phyloP scores from a whole-genome alignment of 2,888 invertebrate species.

The Noctua janthe region DNA sequence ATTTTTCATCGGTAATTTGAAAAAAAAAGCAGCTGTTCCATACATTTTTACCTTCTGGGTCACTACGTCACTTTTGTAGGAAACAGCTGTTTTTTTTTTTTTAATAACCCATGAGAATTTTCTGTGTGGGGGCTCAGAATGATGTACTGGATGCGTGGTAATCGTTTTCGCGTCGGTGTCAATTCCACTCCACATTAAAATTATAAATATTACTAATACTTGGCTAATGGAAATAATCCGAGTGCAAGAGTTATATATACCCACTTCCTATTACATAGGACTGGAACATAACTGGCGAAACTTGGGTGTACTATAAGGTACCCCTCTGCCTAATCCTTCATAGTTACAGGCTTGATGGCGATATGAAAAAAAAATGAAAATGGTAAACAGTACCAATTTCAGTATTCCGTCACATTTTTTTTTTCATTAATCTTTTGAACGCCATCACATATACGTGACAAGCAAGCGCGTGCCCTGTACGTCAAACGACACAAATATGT shows the following conservation, averaged over 20 bases:
- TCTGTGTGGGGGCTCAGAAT: too few relatives aligned
- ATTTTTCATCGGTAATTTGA: too few relatives aligned
- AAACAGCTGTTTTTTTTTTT: too few relatives aligned
- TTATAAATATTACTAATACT: constrained; percentile 31
- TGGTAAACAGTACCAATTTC: background rate
- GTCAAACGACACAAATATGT: too few relatives aligned
- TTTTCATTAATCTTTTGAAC: background rate
- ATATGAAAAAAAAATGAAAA: background rate
- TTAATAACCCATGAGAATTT: too few relatives aligned
- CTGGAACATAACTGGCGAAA: background rate
- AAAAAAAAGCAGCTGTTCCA: too few relatives aligned
- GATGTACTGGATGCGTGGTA: too few relatives aligned
- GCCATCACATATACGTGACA: too few relatives aligned
- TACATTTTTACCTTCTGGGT: too few relatives aligned
- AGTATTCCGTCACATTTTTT: background rate
- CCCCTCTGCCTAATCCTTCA: background rate
- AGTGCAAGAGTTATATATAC: background rate
- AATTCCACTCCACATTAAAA: background rate
- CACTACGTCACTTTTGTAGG: too few relatives aligned
- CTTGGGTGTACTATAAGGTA: background rate
- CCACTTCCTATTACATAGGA: background rate
- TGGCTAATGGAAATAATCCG: background rate
- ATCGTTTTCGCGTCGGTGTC: too few relatives aligned
- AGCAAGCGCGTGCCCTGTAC: too few relatives aligned
- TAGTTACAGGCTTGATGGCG: background rate